phyloP scores from a whole-genome alignment of 2,888 invertebrate species.

The Euspilapteryx auroguttella region DNA sequence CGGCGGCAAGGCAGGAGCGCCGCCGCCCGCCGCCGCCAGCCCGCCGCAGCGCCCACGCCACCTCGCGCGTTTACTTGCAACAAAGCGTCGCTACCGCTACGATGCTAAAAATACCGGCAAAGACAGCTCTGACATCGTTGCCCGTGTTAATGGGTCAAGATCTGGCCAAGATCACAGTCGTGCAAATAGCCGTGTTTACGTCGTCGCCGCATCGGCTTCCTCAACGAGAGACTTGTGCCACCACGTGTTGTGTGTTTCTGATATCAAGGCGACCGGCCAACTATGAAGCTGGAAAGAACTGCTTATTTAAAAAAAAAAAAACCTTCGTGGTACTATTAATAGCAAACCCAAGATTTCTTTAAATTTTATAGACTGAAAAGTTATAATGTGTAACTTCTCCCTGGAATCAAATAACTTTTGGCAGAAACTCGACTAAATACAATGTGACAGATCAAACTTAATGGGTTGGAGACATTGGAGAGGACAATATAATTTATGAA shows the following conservation, averaged over 20 bases:
- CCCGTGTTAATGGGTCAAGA: slow-evolving; percentile 58
- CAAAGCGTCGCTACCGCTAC: slow-evolving; percentile 28
- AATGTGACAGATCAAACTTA: too few relatives aligned
- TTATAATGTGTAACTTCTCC: too few relatives aligned
- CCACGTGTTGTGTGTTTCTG: slow-evolving; percentile 21
- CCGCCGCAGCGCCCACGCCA: slow-evolving; percentile 7
- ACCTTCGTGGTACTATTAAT: too few relatives aligned
- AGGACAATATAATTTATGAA: too few relatives aligned
- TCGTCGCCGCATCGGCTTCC: slow-evolving; percentile 29
- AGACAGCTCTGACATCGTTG: slow-evolving; percentile 45
- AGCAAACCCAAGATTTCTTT: too few relatives aligned
- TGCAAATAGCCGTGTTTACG: slow-evolving; percentile 47
- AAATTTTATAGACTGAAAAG: too few relatives aligned
- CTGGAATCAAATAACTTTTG: too few relatives aligned
- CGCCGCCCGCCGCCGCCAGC: slow-evolving; percentile 4
- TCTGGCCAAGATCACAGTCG: slow-evolving; percentile 56
- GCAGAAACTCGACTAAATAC: too few relatives aligned
- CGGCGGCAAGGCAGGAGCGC: too few relatives aligned
- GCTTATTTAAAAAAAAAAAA: not conserved
- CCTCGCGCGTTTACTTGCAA: slow-evolving; percentile 21
- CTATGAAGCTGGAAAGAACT: slow-evolving; percentile 1
- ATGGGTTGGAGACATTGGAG: too few relatives aligned
- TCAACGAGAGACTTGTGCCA: slow-evolving; percentile 10
- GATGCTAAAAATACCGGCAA: slow-evolving; percentile 45
- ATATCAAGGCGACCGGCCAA: slow-evolving; percentile 21